Evolutionary conservation across 2,888 invertebrate genomes (phyloP).

Genomic region (Mechanitis messenoides): DNA sequence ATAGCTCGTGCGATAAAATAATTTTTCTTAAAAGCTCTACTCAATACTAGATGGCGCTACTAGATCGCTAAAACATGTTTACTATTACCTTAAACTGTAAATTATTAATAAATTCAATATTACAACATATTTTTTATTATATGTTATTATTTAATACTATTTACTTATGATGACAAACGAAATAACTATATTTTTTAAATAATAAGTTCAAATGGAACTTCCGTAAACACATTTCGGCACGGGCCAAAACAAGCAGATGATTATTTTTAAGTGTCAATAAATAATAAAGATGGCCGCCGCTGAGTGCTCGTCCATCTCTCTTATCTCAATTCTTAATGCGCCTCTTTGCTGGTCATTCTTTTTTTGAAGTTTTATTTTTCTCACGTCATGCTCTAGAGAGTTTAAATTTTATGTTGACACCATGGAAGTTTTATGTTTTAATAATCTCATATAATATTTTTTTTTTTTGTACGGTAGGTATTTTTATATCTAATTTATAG

Average conservation of each 20-base stretch:
- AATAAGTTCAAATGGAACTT: constrained; percentile 12
- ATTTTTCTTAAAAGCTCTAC: background rate
- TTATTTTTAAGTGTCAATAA: constrained; percentile 77
- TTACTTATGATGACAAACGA: no score
- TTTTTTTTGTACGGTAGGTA: constrained; percentile 52
- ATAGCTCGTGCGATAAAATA: background rate
- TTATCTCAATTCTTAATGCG: constrained; percentile 76
- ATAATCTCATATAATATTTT: constrained; percentile 52
- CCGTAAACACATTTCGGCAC: constrained; percentile 50
- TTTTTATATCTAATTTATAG: constrained; percentile 55
- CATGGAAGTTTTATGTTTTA: constrained; percentile 73
- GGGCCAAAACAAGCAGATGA: constrained; percentile 65
- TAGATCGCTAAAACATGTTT: background rate
- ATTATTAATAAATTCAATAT: background rate
- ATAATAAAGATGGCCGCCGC: constrained; percentile 71
- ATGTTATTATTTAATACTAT: background rate
- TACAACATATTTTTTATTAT: background rate
- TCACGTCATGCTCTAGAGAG: constrained; percentile 62
- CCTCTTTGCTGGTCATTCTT: constrained; percentile 71
- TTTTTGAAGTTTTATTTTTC: constrained; percentile 58
- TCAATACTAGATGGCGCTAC: constrained; percentile 1
- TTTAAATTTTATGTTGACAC: constrained; percentile 74
- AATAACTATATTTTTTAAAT: background rate
- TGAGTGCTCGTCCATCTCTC: constrained; percentile 76
- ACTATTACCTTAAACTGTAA: background rate